These are phyloP conservation scores for Cydia amplana DNA, from an alignment of 1,140 invertebrate species.

Conservation along the genomic window DNA sequence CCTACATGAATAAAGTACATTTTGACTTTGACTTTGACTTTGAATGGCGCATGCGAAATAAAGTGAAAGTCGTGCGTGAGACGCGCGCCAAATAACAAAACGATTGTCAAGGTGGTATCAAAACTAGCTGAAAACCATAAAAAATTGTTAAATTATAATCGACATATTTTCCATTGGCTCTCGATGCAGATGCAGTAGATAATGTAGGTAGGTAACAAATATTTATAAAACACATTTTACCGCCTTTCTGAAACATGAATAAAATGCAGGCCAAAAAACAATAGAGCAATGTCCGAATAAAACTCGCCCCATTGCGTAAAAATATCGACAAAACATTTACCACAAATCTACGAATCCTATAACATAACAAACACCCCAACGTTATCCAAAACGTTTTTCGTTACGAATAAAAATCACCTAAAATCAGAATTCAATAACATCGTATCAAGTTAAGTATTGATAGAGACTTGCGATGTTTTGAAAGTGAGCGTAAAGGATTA, in stretches of 20 bases:
- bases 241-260: not conserved
- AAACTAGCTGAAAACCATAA: too few species aligned
- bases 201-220: too few species aligned
- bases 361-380: not conserved
- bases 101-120: too few species aligned
- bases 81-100: too few species aligned
- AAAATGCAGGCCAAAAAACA: not conserved
- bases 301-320: not conserved
- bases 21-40: too few species aligned
- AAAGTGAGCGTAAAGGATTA: not conserved
- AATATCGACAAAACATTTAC: not conserved
- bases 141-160: too few species aligned
- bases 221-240: too few species aligned
- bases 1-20: too few species aligned
- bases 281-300: not conserved
- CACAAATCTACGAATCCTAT: not conserved
- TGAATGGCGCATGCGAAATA: too few species aligned
- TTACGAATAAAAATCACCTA: not conserved
- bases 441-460: not conserved
- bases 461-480: not conserved
- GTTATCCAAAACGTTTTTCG: not conserved
- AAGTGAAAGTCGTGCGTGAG: too few species aligned
- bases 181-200: too few species aligned
- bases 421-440: not conserved
- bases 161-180: too few species aligned